Evolutionary conservation across 2,113 vertebrate species (phyloP).

Genomic region (Nycticebus coucang): DNA sequence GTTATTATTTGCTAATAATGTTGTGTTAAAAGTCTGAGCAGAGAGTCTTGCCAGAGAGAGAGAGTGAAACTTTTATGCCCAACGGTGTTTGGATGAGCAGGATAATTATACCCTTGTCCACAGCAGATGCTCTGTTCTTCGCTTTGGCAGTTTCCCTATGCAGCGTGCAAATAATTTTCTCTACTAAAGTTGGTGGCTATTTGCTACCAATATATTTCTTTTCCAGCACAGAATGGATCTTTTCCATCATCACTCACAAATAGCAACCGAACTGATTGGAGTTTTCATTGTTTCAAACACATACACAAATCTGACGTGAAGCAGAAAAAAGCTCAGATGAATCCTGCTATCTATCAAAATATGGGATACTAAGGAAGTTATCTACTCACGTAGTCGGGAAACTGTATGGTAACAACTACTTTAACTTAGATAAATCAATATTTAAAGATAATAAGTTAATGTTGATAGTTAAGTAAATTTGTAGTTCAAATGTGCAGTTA

Average conservation of each 20-base stretch:
- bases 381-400: constrained; percentile 57
- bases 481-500: constrained; percentile 33
- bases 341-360: background rate
- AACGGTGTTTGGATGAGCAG: constrained; percentile 70
- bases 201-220: constrained; percentile 49
- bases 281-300: constrained; percentile 52
- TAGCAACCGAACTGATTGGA: background rate
- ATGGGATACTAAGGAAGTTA: background rate
- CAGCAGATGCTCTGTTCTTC: constrained; percentile 76
- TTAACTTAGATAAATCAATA: constrained; percentile 55
- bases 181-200: constrained; percentile 52
- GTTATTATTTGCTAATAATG: constrained; percentile 72
- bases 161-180: constrained; percentile 65
- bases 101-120: constrained; percentile 74
- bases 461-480: background rate
- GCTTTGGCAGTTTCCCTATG: constrained; percentile 72
- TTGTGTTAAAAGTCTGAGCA: constrained; percentile 60
- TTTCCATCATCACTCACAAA: constrained; percentile 13
- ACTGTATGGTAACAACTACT: constrained; percentile 30
- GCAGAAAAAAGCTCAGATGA: background rate
- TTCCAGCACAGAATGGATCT: constrained; percentile 7
- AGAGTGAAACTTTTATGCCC: constrained; percentile 68
- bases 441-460: constrained; percentile 37
- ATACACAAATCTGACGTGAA: background rate
- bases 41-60: constrained; percentile 66